Base-by-base conservation (phyloP, 2,888 invertebrate species). In the Lottia scabra region DNA sequence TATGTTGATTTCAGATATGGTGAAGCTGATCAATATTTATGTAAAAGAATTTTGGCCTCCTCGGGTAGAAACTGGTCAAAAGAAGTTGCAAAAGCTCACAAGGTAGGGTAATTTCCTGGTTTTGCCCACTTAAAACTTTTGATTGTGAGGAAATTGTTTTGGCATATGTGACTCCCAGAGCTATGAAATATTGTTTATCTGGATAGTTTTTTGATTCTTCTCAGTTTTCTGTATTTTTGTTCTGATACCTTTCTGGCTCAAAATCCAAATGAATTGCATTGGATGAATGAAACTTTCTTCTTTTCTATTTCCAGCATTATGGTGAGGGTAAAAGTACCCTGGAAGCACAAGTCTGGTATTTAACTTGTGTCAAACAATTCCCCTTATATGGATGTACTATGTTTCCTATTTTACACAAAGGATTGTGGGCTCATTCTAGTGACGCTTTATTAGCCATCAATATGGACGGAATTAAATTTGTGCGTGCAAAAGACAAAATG, bases 301-400 rank as follows among this genome's bases (percentile, higher is more conserved):
- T 5, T 30, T 38, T 38, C 38, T 38, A 1, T 69, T 79, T 78
- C n/a, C 80, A 85, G 87, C 83, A 87, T 77, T 97, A 96, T 87
- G 97, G 97, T 69, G 94, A 95, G n/a, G 96, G 96, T 0, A 94
- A 97, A 71, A 94, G 95, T 0, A 97, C 97, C 87, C 90, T 97
- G 63, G 96, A 96, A 0, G 96, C 97, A 23, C 97, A 97, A 91
- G 96, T 97, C 27, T 91, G 97, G 78, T 98, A 98, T 89, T 91
- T 98, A 76, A 96, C 96, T 0, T 97, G 97, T 86, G 97, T 98
- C 6, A 97, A 97, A 95, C 97, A 98, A 90, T 98, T 97, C 89
- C 97, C 97, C 0, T 92, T 98, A 0, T 96, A 95, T 80, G 96
- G 96, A 8, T 95, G 95, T 73, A 95, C 95, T 48, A 92, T 94